Evolutionary conservation across 2,797 vertebrate species (phyloP), one percentile per base, ranked within the genome.

Genomic region (Chelmon rostratus): DNA sequence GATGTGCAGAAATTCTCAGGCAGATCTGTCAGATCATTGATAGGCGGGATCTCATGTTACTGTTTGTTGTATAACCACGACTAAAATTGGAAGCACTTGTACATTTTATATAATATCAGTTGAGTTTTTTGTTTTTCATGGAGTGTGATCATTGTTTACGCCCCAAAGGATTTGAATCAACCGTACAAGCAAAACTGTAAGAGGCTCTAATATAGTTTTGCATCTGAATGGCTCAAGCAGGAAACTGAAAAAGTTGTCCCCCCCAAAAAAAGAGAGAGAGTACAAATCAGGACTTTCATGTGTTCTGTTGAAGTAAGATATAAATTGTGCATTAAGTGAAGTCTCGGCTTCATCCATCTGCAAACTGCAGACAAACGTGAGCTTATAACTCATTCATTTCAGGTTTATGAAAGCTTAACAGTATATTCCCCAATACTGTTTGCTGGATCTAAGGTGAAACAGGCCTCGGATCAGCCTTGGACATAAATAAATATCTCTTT

Each of bases 321-420:
- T n/a, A 47, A 54, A 47, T 40, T 37, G 19, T 71, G 33, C 25
- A 72, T 64, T 70, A 49, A 58, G 52, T 67, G 6, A 42, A 53
- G 23, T 46, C 44, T 68, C 19, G 15, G 11, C 33, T 21, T 82
- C 42, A 56, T 70, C 42, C 37, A 28, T 65, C 69, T 68, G 59
- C 52, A 52, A 40, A 64, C 33, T 7, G 13, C 33, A 54, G 5
- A 61, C 53, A 84, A 7, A 3, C 57, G 13, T 52, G 25, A 52
- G 16, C 13, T 64, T 40, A 54, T 46, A 6, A 68, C 75, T 71
- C 33, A 85, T 75, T 81, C 5, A 73, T 50, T 65, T 56, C 8
- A 7, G 4, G 5, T 31, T 62, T 64, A 44, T 69, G 6, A 58
- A 53, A 68, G 50, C 57, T 63, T 58, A 35, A n/a, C 25, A 10